These are phyloP conservation scores for Cosmorhoe ocellata DNA, from an alignment of 2,888 invertebrate genomes.

Conservation along the genomic window DNA sequence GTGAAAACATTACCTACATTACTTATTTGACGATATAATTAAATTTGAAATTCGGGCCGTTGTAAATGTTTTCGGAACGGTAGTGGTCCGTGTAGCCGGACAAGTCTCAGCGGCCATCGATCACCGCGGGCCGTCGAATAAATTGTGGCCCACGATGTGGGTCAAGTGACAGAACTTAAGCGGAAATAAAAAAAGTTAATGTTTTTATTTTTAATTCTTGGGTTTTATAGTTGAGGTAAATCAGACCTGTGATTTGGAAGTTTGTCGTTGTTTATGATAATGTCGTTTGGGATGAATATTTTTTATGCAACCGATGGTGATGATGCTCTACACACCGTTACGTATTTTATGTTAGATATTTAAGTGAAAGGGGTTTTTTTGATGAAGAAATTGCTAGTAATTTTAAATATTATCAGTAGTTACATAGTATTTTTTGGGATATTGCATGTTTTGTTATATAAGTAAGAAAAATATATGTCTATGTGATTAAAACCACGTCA, in stretches of 20 bases:
- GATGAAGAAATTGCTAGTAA: no score
- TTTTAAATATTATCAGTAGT: no score
- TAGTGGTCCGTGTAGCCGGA: conserved; percentile 63
- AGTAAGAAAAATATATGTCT: background rate
- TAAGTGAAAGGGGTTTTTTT: no score
- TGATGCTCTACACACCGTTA: no score
- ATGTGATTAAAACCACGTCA: background rate
- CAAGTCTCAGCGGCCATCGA: conserved; percentile 69
- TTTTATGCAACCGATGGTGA: no score
- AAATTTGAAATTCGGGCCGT: conserved; percentile 55
- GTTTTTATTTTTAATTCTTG: conserved; percentile 12
- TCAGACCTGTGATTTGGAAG: conserved; percentile 2
- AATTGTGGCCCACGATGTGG: conserved; percentile 54
- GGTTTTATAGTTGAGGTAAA: conserved; percentile 4
- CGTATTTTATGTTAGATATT: no score
- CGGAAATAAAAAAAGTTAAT: conserved; percentile 24
- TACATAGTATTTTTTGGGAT: no score
- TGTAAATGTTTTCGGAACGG: conserved; percentile 59
- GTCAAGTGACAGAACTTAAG: conserved; percentile 33
- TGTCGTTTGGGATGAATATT: background rate
- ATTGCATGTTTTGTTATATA: no score
- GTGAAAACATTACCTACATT: conserved; percentile 3
- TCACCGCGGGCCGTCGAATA: conserved; percentile 73
- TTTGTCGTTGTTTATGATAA: background rate
- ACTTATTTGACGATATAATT: conserved; percentile 44